Percentiles rank a stretch among this genome's conserved stretches.
Evolutionary conservation across 2,113 vertebrate species (phyloP).

Genomic region (Serinus canaria): DNA sequence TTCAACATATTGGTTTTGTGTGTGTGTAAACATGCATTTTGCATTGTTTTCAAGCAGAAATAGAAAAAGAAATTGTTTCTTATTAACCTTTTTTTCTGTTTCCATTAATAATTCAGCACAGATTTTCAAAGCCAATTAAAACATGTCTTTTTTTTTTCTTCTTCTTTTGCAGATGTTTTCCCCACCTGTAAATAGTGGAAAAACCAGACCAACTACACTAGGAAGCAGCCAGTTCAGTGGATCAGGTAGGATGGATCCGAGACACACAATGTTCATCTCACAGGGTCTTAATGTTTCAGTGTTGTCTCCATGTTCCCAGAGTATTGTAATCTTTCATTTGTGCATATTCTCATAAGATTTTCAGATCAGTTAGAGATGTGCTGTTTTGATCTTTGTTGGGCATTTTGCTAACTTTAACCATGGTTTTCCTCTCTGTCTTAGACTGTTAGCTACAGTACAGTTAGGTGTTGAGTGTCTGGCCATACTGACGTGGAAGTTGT

Average conservation of each 20-base stretch:
- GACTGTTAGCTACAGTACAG: background rate
- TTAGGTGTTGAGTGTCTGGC: background rate
- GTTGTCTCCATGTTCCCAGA: background rate
- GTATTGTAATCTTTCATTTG: background rate
- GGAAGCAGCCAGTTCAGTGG: constrained; percentile 97
- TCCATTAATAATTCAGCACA: background rate
- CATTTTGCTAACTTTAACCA: background rate
- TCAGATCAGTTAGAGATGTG: background rate
- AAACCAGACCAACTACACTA: constrained; percentile 93
- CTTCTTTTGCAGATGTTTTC: constrained; percentile 93
- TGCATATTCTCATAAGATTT: background rate
- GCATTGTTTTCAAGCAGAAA: background rate
- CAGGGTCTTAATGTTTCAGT: background rate
- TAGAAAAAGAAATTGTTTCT: background rate
- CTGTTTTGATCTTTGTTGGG: background rate
- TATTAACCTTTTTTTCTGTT: background rate
- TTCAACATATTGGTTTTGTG: background rate
- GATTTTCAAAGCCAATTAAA: constrained; percentile 12
- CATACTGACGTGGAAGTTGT: background rate
- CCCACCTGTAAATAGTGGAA: constrained; percentile 96
- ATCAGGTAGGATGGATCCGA: constrained; percentile 84
- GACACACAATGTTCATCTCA: background rate
- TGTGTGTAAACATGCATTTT: background rate
- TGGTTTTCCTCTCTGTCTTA: background rate
- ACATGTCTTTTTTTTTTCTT: background rate